Evolutionary conservation across 2,888 invertebrate species (phyloP).

Genomic region (Lepidochitona cinerea): DNA sequence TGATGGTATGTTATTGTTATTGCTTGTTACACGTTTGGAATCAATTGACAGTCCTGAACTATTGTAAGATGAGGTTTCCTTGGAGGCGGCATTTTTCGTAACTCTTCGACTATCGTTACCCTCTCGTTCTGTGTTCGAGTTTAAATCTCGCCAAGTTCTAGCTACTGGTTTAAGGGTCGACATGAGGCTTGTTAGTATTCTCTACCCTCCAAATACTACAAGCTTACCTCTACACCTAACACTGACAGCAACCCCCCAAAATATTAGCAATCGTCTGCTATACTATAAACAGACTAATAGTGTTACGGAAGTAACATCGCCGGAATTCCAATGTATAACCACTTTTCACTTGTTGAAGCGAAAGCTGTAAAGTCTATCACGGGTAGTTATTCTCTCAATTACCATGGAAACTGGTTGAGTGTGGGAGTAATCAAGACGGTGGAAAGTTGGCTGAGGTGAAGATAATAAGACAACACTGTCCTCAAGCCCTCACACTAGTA

Average conservation of each 20-base stretch:
- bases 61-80: not conserved
- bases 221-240: not conserved
- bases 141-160: not conserved
- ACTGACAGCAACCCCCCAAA: not conserved
- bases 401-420: not conserved
- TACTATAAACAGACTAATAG: not conserved
- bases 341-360: not conserved
- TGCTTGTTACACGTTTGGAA: not conserved
- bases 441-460: no score
- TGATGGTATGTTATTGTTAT: not conserved
- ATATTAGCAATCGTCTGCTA: not conserved
- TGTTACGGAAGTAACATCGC: not conserved
- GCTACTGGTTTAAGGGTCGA: not conserved
- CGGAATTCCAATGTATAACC: not conserved
- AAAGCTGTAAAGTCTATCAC: not conserved
- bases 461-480: no score
- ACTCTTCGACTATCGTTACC: not conserved
- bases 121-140: not conserved
- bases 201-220: not conserved
- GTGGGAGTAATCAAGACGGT: not conserved
- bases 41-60: not conserved
- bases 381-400: not conserved
- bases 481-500: no score
- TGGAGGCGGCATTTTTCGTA: not conserved
- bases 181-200: not conserved